Conservation (phyloP, 2,888 invertebrate genomes). For the Penaeus monodon region DNA sequence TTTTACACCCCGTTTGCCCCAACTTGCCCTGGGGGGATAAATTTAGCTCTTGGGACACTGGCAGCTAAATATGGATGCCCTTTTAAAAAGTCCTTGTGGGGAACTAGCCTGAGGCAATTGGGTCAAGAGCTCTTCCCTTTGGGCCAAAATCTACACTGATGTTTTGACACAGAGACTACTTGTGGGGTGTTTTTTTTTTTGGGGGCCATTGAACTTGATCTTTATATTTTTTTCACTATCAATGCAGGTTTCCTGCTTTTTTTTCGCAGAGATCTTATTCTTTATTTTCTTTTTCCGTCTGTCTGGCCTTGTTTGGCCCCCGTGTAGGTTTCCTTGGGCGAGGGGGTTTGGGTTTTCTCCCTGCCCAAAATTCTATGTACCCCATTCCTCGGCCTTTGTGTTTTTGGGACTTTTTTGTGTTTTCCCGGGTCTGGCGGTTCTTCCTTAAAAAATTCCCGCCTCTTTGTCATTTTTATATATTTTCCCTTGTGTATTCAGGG, state of each 20-base stretch:
- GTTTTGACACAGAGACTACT: constrained; percentile 82
- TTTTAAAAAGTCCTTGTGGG: constrained; percentile 88
- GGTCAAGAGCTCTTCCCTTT: constrained; percentile 76
- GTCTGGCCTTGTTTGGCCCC: constrained; percentile 86
- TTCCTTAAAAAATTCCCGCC: no score
- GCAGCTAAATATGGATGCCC: constrained; percentile 78
- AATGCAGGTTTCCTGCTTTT: neutral
- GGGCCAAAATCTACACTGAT: constrained; percentile 77
- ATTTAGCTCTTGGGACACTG: constrained; percentile 81
- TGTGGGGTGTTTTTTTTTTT: constrained; percentile 67
- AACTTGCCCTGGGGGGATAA: constrained; percentile 80
- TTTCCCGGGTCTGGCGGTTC: no score
- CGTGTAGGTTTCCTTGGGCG: no score
- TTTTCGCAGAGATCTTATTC: no score
- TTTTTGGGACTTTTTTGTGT: no score
- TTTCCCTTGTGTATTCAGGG: no score
- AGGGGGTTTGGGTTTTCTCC: constrained; percentile 82
- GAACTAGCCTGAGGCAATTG: constrained; percentile 82
- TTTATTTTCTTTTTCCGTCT: constrained; percentile 70
- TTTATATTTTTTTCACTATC: neutral
- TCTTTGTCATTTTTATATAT: no score
- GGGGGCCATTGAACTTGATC: neutral
- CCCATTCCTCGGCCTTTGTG: constrained; percentile 86
- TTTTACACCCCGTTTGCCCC: constrained; percentile 88
- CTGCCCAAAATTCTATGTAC: constrained; percentile 89